Percentiles rank a stretch among this genome's conserved stretches.
Evolutionary conservation across 2,888 invertebrate genomes (phyloP).

Genomic region (Noctua fimbriata): DNA sequence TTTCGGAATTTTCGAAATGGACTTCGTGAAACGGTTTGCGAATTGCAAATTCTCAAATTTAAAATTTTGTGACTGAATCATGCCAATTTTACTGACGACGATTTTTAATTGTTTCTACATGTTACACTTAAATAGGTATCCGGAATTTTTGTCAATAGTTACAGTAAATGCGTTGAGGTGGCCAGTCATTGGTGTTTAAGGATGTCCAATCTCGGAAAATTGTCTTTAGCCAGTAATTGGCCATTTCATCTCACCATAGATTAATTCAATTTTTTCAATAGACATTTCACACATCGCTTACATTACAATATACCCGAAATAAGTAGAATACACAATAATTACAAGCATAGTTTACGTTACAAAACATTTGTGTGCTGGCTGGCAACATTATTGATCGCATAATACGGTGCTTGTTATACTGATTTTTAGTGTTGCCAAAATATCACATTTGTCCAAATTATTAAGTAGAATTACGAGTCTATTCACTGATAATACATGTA

Average conservation of each 20-base stretch:
- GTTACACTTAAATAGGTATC: slow-evolving; percentile 55
- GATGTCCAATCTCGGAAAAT: neutral
- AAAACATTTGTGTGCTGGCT: slow-evolving; percentile 55
- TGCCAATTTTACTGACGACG: slow-evolving; percentile 64
- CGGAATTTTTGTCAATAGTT: slow-evolving; percentile 57
- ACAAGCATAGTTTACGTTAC: slow-evolving; percentile 54
- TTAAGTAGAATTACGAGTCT: slow-evolving; percentile 66
- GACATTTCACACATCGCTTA: slow-evolving; percentile 65
- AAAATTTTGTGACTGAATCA: slow-evolving; percentile 63
- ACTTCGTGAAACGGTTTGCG: slow-evolving; percentile 39
- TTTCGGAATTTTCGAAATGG: slow-evolving; percentile 46
- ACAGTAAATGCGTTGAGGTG: slow-evolving; percentile 41
- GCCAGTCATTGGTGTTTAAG: slow-evolving; percentile 15
- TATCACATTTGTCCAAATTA: slow-evolving; percentile 60
- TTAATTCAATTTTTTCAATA: slow-evolving; percentile 63
- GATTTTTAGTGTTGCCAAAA: slow-evolving; percentile 66
- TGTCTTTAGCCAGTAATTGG: slow-evolving; percentile 24
- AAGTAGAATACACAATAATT: slow-evolving; percentile 58
- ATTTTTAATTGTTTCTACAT: slow-evolving; percentile 61
- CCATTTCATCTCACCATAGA: slow-evolving; percentile 54
- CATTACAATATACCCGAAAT: slow-evolving; percentile 48
- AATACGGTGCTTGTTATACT: slow-evolving; percentile 70
- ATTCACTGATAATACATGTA: slow-evolving; percentile 61
- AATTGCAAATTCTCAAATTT: slow-evolving; percentile 50
- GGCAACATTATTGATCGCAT: slow-evolving; percentile 65